Evolutionary conservation across 2,888 invertebrate species (phyloP).

Genomic region (Silvanus unidentatus): DNA sequence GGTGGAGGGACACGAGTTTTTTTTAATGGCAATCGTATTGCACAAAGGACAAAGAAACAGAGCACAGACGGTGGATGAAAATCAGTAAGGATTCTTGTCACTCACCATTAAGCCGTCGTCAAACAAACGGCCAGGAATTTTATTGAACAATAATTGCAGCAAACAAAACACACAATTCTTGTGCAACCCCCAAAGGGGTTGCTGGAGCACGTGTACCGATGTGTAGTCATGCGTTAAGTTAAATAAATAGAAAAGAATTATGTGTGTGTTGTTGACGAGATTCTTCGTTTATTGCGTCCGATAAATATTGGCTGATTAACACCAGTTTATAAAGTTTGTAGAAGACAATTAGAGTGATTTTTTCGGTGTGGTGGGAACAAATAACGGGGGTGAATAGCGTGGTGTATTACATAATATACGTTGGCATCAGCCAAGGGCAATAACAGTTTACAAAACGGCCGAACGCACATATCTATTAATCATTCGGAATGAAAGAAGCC

Average conservation of each 20-base stretch:
- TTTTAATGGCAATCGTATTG: too few species aligned
- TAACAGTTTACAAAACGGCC: constrained; percentile 11
- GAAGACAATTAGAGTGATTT: too few species aligned
- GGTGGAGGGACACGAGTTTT: not conserved
- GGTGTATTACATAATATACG: too few species aligned
- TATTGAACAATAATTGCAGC: constrained; percentile 1
- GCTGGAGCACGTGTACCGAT: constrained; percentile 2
- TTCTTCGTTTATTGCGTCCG: too few species aligned
- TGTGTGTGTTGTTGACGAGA: too few species aligned
- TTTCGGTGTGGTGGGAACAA: not conserved
- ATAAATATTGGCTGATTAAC: too few species aligned
- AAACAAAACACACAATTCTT: not conserved
- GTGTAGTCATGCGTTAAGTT: constrained; percentile 3
- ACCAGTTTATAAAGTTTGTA: too few species aligned
- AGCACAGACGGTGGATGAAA: too few species aligned
- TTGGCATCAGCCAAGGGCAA: not conserved
- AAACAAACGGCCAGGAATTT: too few species aligned
- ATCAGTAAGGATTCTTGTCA: too few species aligned
- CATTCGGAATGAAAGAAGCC: constrained; percentile 11
- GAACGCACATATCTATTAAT: constrained; percentile 14
- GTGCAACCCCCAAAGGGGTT: not conserved
- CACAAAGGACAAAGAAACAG: too few species aligned
- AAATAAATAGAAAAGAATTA: not conserved
- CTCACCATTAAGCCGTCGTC: not conserved
- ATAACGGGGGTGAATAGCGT: not conserved